Evolutionary conservation across 2,888 invertebrate genomes (phyloP), one percentile per base, ranked within the genome.

Genomic region (Rhagium mordax): DNA sequence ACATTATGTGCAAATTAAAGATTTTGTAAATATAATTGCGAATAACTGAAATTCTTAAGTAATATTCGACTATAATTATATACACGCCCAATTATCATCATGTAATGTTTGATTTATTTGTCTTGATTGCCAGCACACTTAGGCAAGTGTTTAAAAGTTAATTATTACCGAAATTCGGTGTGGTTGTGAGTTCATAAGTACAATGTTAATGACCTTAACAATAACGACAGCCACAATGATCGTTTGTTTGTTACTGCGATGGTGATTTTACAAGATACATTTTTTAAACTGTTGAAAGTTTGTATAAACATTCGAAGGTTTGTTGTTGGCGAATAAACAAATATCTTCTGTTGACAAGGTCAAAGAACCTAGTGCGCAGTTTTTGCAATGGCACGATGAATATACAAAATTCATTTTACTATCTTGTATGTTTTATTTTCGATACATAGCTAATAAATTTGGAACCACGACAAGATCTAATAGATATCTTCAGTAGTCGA

Each of bases 131-230:
- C n/a, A 3, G n/a, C n/a, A n/a, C n/a, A 41, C 41, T 41, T 41
- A n/a, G 2, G 4, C 4, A 2, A n/a, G 41, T 41, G n/a, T n/a
- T 41, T 51, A 51, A 27, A 57, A 57, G 16, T 15, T 15, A 24
- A 29, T 4, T 57, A 57, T 29, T n/a, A 49, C 48, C 18, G 33
- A 65, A 48, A 29, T 65, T 71, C 49, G 57, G 49, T 65, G 41
- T 24, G 60, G 60, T 60, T 49, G 55, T 67, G 67, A 29, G 61
- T 51, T 67, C 53, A 20, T 41, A 48, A 48, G 13, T 49, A 48
- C 20, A 3, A 68, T 60, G 71, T 60, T 72, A 67, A 29, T 53
- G 67, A 67, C 67, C 61, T 67, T 59, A 5, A 59, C 41, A 24
- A 29, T 53, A n/a, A 15, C 27, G 51, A 51, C 53, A 33, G 47